These are phyloP conservation scores for Oligia strigilis DNA, from an alignment of 2,888 invertebrate species.

Conservation along the genomic window DNA sequence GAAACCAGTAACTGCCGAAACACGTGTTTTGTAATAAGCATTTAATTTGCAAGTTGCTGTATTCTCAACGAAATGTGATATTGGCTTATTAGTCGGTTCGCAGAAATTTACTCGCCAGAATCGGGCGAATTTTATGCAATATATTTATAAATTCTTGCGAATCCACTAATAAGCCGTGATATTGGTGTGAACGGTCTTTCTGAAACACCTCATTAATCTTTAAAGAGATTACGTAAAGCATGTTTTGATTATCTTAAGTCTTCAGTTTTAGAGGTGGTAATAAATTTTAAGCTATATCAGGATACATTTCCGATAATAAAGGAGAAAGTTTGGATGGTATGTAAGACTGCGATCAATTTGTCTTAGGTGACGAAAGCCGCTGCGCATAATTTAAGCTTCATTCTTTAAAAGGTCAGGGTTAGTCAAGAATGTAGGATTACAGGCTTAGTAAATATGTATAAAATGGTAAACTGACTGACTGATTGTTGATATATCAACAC, in stretches of 20 bases:
- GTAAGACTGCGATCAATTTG: slow-evolving; percentile 10
- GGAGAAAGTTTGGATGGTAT: slow-evolving; percentile 1
- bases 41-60: slow-evolving; percentile 14
- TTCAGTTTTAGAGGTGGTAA: slow-evolving; percentile 15
- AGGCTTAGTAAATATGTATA: slow-evolving; percentile 13
- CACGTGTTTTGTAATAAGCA: slow-evolving; percentile 20
- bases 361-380: slow-evolving; percentile 10
- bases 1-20: slow-evolving; percentile 5
- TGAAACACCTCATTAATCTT: slow-evolving; percentile 41
- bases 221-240: slow-evolving; percentile 36
- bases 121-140: too few relatives aligned
- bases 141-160: background rate
- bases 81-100: background rate
- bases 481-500: too few relatives aligned
- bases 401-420: slow-evolving; percentile 23
- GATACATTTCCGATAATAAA: slow-evolving; percentile 21
- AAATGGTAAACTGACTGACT: too few relatives aligned
- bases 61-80: slow-evolving; percentile 4
- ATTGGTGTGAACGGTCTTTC: slow-evolving; percentile 19
- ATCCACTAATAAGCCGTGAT: background rate
- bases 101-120: too few relatives aligned
- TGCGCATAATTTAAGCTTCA: slow-evolving; percentile 1
- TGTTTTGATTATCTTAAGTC: slow-evolving; percentile 35
- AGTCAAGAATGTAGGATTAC: slow-evolving; percentile 6
- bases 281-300: slow-evolving; percentile 29